Percentiles rank a stretch among this genome's conserved stretches.
Conservation (phyloP, 2,797 vertebrate species). For the Prunella strophiata region DNA sequence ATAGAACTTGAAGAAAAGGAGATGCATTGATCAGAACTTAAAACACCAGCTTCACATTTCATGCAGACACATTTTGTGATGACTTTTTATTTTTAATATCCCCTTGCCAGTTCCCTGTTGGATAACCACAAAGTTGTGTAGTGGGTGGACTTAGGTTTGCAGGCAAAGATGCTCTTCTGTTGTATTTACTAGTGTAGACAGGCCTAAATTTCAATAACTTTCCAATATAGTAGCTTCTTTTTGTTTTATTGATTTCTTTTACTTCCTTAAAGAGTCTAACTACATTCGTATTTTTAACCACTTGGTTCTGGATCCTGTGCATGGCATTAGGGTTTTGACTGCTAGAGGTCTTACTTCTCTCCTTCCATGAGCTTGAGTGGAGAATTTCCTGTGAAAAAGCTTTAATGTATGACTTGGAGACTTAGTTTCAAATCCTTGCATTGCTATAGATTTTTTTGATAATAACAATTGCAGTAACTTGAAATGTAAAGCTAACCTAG, state of each 20-base stretch:
- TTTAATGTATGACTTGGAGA: not conserved
- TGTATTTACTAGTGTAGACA: not conserved
- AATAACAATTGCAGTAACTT: not conserved
- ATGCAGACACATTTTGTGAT: not conserved
- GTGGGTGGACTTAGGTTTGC: not conserved
- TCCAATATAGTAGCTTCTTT: not conserved
- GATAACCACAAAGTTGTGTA: not conserved
- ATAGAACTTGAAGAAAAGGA: constrained; percentile 13
- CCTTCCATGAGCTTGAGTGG: not conserved
- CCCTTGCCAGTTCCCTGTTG: not conserved
- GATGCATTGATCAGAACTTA: not conserved
- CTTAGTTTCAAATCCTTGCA: not conserved
- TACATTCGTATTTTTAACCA: fast-evolving
- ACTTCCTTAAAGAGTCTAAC: not conserved
- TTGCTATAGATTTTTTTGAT: not conserved
- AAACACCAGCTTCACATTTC: not conserved
- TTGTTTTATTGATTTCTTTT: not conserved
- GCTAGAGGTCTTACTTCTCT: not conserved
- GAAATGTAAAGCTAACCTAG: not conserved
- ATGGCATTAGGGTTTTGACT: not conserved
- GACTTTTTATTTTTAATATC: not conserved
- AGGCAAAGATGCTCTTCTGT: not conserved
- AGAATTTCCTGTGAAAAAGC: not conserved
- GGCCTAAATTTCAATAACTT: not conserved
- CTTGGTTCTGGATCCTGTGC: not conserved